A percentile compares a stretch with the other conserved stretches of the same genome.
Evolutionary conservation across 2,113 vertebrate genomes (phyloP).

Genomic region (Scophthalmus maximus): DNA sequence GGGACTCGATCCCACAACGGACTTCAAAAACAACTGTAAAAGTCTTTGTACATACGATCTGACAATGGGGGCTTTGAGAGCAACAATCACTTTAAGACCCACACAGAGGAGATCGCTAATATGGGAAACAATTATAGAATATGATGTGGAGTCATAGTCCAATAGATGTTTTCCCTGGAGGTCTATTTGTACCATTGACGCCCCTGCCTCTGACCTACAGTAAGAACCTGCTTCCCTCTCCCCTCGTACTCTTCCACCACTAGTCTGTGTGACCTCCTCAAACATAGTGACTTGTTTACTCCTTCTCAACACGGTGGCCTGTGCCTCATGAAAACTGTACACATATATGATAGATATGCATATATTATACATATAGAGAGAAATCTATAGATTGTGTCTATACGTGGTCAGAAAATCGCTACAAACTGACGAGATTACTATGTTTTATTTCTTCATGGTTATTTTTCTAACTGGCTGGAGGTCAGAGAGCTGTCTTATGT

Average conservation of each 20-base stretch:
- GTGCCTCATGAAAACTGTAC: conserved; percentile 79
- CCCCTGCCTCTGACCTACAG: conserved; percentile 38
- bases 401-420: conserved; percentile 78
- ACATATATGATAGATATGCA: conserved; percentile 81
- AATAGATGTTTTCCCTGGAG: conserved; percentile 67
- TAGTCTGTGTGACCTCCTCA: conserved; percentile 68
- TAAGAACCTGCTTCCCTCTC: conserved; percentile 38
- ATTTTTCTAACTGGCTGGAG: conserved; percentile 75
- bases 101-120: conserved; percentile 27
- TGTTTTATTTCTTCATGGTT: conserved; percentile 65
- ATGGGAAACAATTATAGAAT: conserved; percentile 52
- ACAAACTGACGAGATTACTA: conserved; percentile 71
- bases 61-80: conserved; percentile 51
- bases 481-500: conserved; percentile 64
- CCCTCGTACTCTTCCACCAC: conserved; percentile 48
- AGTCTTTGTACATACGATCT: conserved; percentile 70
- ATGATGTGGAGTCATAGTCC: conserved; percentile 44
- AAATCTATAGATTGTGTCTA: conserved; percentile 81
- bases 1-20: conserved; percentile 51
- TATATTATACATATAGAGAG: conserved; percentile 81
- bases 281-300: conserved; percentile 75
- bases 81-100: conserved; percentile 29
- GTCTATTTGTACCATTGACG: conserved; percentile 56
- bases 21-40: conserved; percentile 60
- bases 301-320: conserved; percentile 78